Evolutionary conservation across 2,888 invertebrate genomes (phyloP).

Genomic region (Xestia ashworthii): DNA sequence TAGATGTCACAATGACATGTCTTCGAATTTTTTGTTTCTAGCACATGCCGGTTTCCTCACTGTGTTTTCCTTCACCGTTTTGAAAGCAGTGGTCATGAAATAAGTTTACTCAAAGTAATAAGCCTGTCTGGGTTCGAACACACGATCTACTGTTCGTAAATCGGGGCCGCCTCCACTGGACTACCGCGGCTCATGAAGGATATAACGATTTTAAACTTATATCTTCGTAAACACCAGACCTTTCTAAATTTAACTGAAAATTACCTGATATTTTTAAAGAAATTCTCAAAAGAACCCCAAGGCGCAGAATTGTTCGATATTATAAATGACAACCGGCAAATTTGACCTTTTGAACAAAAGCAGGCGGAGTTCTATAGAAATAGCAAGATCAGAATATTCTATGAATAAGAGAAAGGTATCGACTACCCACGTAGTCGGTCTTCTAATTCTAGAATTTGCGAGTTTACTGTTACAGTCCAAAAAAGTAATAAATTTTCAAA

Average conservation of each 20-base stretch:
- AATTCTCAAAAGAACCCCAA: neutral
- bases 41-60: no score
- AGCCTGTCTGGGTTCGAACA: no score
- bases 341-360: conserved; percentile 27
- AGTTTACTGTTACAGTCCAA: neutral
- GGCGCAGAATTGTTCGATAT: neutral
- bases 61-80: no score
- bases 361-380: conserved; percentile 1
- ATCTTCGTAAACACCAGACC: neutral
- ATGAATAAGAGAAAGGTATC: neutral
- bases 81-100: no score
- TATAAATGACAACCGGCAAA: conserved; percentile 1
- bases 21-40: no score
- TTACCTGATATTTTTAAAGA: neutral
- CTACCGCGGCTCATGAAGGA: neutral
- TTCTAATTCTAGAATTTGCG: neutral
- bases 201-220: neutral
- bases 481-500: neutral
- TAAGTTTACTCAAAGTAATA: no score
- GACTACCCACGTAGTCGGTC: neutral
- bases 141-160: no score
- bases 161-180: no score
- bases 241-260: neutral
- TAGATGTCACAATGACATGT: no score
- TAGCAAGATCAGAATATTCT: conserved; percentile 9